Base-by-base conservation (phyloP, 2,888 invertebrate genomes). In the Erebia ligea region DNA sequence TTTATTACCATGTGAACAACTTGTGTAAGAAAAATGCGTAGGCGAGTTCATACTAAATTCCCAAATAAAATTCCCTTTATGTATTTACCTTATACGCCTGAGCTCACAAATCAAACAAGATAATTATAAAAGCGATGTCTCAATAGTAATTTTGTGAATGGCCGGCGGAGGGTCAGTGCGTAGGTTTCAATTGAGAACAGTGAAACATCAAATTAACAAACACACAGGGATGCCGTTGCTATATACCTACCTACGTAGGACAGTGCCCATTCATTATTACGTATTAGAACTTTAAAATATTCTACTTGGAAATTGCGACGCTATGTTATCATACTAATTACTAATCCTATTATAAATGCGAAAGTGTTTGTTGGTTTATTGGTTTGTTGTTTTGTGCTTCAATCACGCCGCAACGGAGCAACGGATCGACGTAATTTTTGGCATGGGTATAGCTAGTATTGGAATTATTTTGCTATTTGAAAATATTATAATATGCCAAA, bases 101-200 rank as follows among this genome's bases (percentile, higher is more conserved):
- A 40, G 21, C 48, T 52, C 56, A 66, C 65, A 67, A 67, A 67
- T 48, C 58, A 67, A 42, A 69, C 17, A 34, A 3, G 17, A 11
- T 59, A 67, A 67, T 68, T 69, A 70, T 15, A 61, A 70, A 65
- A 70, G 54, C 56, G 88, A 89, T 88, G 88, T 85, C 88, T 90
- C 88, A 88, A 90, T 88, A 86, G 82, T 86, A 87, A 86, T 87
- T 87, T 88, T 79, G 84, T 88, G 87, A 86, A 86, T 86, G 82
- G 83, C 76, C 83, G 78, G 79, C 77, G 81, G 81, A 86, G 87
- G 90, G 90, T 85, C 90, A 86, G 82, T 82, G 91, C 89, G 91
- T 91, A 90, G 92, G 91, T 85, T 78, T 77, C 90, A 92, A 92
- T 91, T 92, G 90, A 83, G 87, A 82, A 79, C 88, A 81, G 72